phyloP scores from a whole-genome alignment of 2,797 vertebrate genomes.

The Acrocephalus scirpaceus region DNA sequence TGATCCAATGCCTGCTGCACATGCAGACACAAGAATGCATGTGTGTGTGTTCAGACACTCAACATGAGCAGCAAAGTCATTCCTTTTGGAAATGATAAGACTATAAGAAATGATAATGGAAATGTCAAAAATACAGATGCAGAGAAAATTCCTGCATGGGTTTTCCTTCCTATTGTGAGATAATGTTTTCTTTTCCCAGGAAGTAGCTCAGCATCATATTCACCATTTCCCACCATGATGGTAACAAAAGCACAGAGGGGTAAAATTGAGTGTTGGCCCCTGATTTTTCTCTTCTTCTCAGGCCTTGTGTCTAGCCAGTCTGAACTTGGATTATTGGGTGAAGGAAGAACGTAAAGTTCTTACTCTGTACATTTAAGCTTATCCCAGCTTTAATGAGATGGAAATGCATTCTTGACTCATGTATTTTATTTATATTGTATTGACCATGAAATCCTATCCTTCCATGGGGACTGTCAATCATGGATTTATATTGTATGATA shows the following conservation, averaged over 20 bases:
- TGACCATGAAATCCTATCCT: not conserved
- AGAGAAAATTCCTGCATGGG: not conserved
- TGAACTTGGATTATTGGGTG: not conserved
- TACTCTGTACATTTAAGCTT: not conserved
- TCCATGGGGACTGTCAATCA: not conserved
- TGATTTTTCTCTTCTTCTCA: not conserved
- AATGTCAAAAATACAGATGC: not conserved
- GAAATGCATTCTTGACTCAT: not conserved
- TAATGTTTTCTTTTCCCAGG: not conserved
- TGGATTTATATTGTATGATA: not conserved
- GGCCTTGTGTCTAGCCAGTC: not conserved
- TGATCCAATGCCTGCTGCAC: not conserved
- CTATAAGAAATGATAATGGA: too few species aligned
- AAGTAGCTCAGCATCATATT: not conserved
- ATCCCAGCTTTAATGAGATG: not conserved
- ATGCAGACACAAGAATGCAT: accelerated
- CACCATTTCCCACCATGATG: not conserved
- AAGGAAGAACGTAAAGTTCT: not conserved
- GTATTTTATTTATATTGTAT: slow-evolving; percentile 1
- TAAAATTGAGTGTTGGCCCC: not conserved
- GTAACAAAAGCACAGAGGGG: not conserved
- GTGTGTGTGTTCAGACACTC: not conserved
- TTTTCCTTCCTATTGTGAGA: not conserved
- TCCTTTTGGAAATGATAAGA: not conserved
- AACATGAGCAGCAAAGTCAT: accelerated